These are phyloP conservation scores for Lepisosteus osseus DNA, from an alignment of 2,113 vertebrate genomes.

Conservation along the genomic window DNA sequence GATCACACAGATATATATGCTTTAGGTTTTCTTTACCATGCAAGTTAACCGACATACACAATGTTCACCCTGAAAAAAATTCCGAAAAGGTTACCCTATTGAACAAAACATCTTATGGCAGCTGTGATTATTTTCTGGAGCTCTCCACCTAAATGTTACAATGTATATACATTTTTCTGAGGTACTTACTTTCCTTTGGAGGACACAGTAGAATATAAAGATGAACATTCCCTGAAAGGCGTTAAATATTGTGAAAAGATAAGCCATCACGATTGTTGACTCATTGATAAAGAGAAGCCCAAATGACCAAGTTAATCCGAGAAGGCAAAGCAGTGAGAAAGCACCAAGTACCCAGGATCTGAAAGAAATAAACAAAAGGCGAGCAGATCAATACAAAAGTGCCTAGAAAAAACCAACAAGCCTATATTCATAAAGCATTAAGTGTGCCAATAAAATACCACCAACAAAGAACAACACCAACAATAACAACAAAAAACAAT, in stretches of 20 bases:
- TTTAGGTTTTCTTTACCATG: no score
- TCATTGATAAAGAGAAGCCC: slow-evolving; percentile 95
- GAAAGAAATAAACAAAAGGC: slow-evolving; percentile 48
- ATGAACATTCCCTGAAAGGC: slow-evolving; percentile 98
- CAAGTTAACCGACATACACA: no score
- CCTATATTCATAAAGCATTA: slow-evolving; percentile 17
- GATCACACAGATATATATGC: slow-evolving; percentile 20
- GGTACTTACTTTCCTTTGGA: slow-evolving; percentile 93
- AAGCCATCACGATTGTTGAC: slow-evolving; percentile 91
- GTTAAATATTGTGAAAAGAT: slow-evolving; percentile 98
- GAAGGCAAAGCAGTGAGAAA: slow-evolving; percentile 90
- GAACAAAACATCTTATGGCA: no score
- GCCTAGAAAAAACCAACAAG: slow-evolving; percentile 1
- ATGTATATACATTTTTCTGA: neutral
- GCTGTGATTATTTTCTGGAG: no score
- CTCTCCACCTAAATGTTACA: no score
- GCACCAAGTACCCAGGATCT: slow-evolving; percentile 98
- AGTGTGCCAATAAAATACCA: slow-evolving; percentile 27
- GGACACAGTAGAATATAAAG: slow-evolving; percentile 97
- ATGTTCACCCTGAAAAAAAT: no score
- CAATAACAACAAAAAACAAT: slow-evolving; percentile 18
- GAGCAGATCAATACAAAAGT: slow-evolving; percentile 13
- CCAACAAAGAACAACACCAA: slow-evolving; percentile 14
- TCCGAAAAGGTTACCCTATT: no score
- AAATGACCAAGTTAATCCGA: slow-evolving; percentile 95